Evolutionary conservation across 1,140 invertebrate genomes (phyloP), one percentile per base, ranked within the genome.

Genomic region (Drosophila nebulosa): DNA sequence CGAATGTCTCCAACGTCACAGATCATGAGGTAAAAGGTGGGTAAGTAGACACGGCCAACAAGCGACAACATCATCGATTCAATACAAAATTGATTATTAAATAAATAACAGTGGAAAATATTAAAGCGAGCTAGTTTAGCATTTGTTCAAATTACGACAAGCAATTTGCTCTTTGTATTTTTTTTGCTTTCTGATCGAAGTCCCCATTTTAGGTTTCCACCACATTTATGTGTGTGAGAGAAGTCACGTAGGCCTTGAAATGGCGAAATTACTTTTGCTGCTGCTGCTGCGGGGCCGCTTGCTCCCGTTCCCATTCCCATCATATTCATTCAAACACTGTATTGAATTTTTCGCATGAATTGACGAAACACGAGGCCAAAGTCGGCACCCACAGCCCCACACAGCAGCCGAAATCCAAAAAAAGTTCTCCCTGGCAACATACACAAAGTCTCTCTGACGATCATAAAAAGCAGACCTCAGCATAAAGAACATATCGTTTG

Each of bases 181-280:
- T 65, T 74, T 61, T 64, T 65, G 39, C 60, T 63, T 59, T 63
- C 10, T 51, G 42, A 62, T 50, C 73, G 52, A 46, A 68, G 60
- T 60, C 64, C 39, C 71, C 67, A 59, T 60, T 70, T 65, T 69
- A 62, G 21, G 73, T 66, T 74, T 39, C 56, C 56, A 53, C 39
- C 39, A n/a, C 16, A 46, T n/a, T n/a, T 42, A 46, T 46, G 39
- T 85, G 81, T 79, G 80, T 85, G 81, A 85, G 81, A 86, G 78
- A 71, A 86, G 81, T 85, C 81, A 85, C 81, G 81, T 85, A 85
- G 81, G 81, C 81, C 81, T 85, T 85, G 81, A 85, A 85, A 78
- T 70, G 63, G 81, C 69, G 61, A 86, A 79, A 77, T 86, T 85
- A 63, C 81, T 85, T 64, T 57, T 62, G 60, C 64, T 52, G 42